A percentile compares a stretch with the other conserved stretches of the same genome.
Conservation (phyloP, 2,113 vertebrate genomes). For the Percopsis transmontana region DNA sequence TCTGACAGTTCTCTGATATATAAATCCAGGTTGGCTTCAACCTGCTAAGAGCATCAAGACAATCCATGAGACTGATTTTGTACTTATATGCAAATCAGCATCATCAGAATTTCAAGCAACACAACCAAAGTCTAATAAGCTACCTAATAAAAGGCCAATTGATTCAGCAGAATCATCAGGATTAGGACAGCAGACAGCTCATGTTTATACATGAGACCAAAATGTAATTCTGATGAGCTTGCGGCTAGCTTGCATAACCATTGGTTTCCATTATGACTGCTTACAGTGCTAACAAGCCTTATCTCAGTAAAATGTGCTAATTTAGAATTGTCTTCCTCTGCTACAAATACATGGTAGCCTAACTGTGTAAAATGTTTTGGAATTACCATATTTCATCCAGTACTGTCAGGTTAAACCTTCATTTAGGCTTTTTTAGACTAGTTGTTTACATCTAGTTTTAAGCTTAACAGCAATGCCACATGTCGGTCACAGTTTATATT, state of each 20-base stretch:
- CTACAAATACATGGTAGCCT: background rate
- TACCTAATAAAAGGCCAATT: constrained; percentile 57
- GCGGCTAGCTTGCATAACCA: constrained; percentile 27
- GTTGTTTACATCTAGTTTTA: too few species aligned
- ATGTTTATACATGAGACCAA: constrained; percentile 70
- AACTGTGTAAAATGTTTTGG: too few species aligned
- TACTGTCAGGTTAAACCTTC: too few species aligned
- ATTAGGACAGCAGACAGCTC: constrained; percentile 54
- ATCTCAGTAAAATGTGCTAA: constrained; percentile 27
- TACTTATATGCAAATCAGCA: constrained; percentile 54
- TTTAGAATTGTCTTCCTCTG: background rate
- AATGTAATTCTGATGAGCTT: constrained; percentile 61
- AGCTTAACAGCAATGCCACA: too few species aligned
- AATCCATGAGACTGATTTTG: constrained; percentile 29
- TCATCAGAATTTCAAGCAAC: constrained; percentile 46
- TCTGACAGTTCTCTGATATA: constrained; percentile 39
- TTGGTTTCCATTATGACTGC: constrained; percentile 44
- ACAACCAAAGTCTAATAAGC: constrained; percentile 25
- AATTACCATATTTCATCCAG: too few species aligned
- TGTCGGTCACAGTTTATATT: too few species aligned
- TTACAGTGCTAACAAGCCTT: constrained; percentile 42
- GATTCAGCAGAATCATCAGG: constrained; percentile 56
- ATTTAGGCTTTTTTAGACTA: too few species aligned
- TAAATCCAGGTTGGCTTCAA: constrained; percentile 24
- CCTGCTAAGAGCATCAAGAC: constrained; percentile 2